Base-by-base conservation (phyloP, 2,888 invertebrate species). In the Hyposoter dolosus region DNA sequence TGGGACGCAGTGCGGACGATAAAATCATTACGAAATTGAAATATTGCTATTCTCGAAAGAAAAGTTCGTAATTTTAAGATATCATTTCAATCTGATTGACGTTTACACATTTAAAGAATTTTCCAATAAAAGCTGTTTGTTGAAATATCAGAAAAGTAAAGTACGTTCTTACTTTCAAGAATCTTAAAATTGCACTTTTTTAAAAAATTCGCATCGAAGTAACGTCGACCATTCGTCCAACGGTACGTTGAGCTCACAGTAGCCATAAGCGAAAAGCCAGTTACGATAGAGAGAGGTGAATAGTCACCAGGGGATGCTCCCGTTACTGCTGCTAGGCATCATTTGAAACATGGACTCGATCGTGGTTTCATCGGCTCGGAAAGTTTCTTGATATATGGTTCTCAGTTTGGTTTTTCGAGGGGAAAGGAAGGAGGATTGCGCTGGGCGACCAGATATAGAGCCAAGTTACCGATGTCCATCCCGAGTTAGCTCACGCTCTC, bases 341-440 rank as follows among this genome's bases (percentile, higher is more conserved):
- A 69, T 83, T 83, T 78, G 81, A 86, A 81, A 81, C 86, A 83
- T 81, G 63, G 86, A 53, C 72, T 50, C 83, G 86, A 83, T 86
- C 86, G 86, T 68, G 83, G 83, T 86, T 86, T 86, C 83, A 85
- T 83, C 87, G 87, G 84, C 88, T 86, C 84, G 79, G 79, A 87
- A 90, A 90, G 85, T 90, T 90, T 90, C 86, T 87, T 90, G 90
- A 90, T 89, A 90, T 90, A 90, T 90, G 85, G 86, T 83, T 66
- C 68, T 81, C 63, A 68, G 60, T 47, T 56, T 60, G 35, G 56
- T 53, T 71, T 80, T 80, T 56, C 66, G 66, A 9, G 78, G 69
- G 23, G 88, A 85, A 83, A 85, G 78, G 84, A 68, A 77, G 79
- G 79, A 71, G 72, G 81, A 82, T 78, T 9, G 40, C 75, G 80